Conservation (phyloP, 2,113 vertebrate genomes). For the Sylvietta virens region DNA sequence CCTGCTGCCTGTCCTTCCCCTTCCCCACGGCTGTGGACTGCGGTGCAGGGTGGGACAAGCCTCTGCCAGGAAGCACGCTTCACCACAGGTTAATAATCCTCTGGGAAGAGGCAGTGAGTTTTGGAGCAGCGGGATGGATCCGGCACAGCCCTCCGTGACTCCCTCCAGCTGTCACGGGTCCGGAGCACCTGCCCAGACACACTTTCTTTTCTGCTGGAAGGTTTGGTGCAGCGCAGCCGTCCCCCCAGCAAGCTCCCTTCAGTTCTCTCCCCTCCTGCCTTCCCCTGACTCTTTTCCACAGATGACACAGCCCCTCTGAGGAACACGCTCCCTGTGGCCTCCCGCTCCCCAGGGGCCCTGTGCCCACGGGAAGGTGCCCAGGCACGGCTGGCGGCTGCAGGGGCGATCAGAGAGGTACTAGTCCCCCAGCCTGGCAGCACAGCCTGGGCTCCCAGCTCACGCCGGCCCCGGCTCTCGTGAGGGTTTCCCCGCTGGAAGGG, state of each 20-base stretch:
- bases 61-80: background rate
- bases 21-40: background rate
- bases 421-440: accelerated
- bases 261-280: background rate
- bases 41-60: accelerated
- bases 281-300: background rate
- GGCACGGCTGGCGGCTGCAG: background rate
- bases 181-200: background rate
- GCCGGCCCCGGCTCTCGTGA: background rate
- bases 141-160: background rate
- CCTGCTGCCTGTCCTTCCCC: background rate
- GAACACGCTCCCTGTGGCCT: accelerated
- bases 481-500: background rate
- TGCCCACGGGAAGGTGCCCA: background rate
- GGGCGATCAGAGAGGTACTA: accelerated
- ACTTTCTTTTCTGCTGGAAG: background rate
- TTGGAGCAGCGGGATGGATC: background rate
- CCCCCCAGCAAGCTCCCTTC: background rate
- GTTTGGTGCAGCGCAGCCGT: background rate
- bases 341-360: accelerated
- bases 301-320: background rate
- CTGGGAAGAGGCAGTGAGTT: background rate
- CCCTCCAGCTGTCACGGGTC: background rate
- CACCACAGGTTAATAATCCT: too few relatives aligned
- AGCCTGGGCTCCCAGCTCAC: background rate